Evolutionary conservation across 1,140 invertebrate species (phyloP).

Genomic region (Drosophila murphyi): DNA sequence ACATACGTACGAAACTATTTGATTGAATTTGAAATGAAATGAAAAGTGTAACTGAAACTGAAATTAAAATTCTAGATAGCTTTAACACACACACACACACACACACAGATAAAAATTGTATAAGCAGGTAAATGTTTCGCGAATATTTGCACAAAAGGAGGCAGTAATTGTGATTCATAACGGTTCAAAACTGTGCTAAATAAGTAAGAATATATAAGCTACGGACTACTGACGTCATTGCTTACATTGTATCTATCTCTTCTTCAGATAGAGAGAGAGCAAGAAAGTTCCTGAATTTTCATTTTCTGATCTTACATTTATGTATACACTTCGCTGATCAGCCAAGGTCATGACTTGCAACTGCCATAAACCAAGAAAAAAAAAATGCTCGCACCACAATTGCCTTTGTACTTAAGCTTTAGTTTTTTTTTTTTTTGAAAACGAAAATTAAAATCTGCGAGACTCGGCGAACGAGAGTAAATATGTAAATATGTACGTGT

Average conservation of each 20-base stretch:
- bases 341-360: slow-evolving; percentile 22
- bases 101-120: slow-evolving; percentile 9
- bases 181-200: slow-evolving; percentile 52
- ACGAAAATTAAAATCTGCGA: neutral
- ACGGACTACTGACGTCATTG: slow-evolving; percentile 3
- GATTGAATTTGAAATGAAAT: slow-evolving; percentile 10
- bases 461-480: slow-evolving; percentile 23
- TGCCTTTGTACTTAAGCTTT: slow-evolving; percentile 32
- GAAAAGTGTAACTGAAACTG: slow-evolving; percentile 5
- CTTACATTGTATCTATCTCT: slow-evolving; percentile 3
- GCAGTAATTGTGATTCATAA: slow-evolving; percentile 47
- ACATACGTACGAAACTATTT: slow-evolving; percentile 2
- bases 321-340: neutral
- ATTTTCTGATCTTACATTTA: slow-evolving; percentile 8
- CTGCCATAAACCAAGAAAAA: slow-evolving; percentile 28
- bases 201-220: slow-evolving; percentile 20
- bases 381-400: slow-evolving; percentile 13
- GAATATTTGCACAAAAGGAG: slow-evolving; percentile 19
- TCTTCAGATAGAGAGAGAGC: too few species aligned
- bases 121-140: slow-evolving; percentile 1
- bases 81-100: slow-evolving; percentile 50
- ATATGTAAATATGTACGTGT: slow-evolving; percentile 40
- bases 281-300: slow-evolving; percentile 32
- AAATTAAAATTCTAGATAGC: slow-evolving; percentile 46
- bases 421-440: neutral